Evolutionary conservation across 2,888 invertebrate genomes (phyloP).

Genomic region (Spatulosminthurus flaviceps): DNA sequence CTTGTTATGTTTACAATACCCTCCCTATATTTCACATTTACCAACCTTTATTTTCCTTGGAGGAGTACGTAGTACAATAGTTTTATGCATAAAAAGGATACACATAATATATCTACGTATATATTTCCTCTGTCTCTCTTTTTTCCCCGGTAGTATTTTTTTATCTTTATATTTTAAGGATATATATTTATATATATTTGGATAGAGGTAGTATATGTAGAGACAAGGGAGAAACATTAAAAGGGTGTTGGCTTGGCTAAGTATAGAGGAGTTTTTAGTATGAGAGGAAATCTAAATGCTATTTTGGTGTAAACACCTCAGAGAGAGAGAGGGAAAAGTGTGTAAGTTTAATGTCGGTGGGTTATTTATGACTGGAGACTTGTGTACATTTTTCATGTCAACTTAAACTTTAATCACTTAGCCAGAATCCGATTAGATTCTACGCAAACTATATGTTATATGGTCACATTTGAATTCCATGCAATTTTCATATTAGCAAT

Average conservation of each 20-base stretch:
- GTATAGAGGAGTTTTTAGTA: too few species aligned
- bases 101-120: background rate
- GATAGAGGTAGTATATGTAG: too few species aligned
- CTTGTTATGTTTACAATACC: background rate
- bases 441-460: background rate
- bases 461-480: constrained; percentile 3
- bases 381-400: constrained; percentile 13
- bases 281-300: background rate
- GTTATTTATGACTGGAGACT: constrained; percentile 6
- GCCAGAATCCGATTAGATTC: constrained; percentile 6
- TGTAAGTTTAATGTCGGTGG: constrained; percentile 9
- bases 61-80: background rate
- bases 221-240: too few species aligned
- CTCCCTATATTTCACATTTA: background rate
- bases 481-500: constrained; percentile 14
- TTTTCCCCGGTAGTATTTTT: background rate
- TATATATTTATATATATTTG: too few species aligned
- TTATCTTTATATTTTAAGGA: background rate
- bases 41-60: background rate
- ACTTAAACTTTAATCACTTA: constrained; percentile 14
- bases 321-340: background rate
- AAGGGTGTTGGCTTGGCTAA: too few species aligned
- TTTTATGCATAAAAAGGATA: too few species aligned
- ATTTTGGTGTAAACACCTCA: background rate
- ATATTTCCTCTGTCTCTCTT: background rate